Percentiles rank a stretch among this genome's conserved stretches.
These are phyloP conservation scores for Choloepus didactylus DNA, from an alignment of 2,797 vertebrate species.

Conservation along the genomic window DNA sequence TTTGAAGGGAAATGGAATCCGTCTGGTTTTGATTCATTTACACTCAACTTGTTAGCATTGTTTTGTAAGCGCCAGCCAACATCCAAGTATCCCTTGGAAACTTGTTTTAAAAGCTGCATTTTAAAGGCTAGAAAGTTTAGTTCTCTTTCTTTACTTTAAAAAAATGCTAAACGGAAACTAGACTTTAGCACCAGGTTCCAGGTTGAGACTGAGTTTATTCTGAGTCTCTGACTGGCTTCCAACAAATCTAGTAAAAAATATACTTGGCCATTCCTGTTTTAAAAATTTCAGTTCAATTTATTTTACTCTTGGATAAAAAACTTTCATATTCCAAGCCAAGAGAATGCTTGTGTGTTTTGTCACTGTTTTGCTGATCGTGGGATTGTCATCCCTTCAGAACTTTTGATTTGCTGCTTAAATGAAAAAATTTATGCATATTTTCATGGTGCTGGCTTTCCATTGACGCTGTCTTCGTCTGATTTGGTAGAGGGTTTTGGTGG, in stretches of 20 bases:
- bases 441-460: not conserved
- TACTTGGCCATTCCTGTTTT: conserved; percentile 58
- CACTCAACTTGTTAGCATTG: conserved; percentile 69
- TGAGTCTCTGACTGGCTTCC: conserved; percentile 58
- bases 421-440: conserved; percentile 50
- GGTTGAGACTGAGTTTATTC: conserved; percentile 65
- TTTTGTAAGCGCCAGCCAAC: conserved; percentile 58
- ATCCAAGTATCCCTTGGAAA: conserved; percentile 35
- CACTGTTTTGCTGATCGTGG: conserved; percentile 53
- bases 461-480: conserved; percentile 26
- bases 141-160: conserved; percentile 59
- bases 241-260: conserved; percentile 61
- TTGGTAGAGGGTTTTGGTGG: conserved; percentile 71
- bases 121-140: conserved; percentile 69
- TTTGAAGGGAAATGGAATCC: conserved; percentile 72
- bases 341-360: conserved; percentile 27
- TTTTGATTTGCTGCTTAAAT: conserved; percentile 62
- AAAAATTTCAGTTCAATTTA: conserved; percentile 63
- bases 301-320: conserved; percentile 40
- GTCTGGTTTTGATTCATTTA: conserved; percentile 79
- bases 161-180: conserved; percentile 46
- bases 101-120: conserved; percentile 70
- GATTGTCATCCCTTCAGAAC: conserved; percentile 12
- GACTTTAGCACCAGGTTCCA: conserved; percentile 30
- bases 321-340: conserved; percentile 61